Evolutionary conservation across 1,140 invertebrate genomes (phyloP), one percentile per base, ranked within the genome.

Genomic region (Propsilocerus akamusi): DNA sequence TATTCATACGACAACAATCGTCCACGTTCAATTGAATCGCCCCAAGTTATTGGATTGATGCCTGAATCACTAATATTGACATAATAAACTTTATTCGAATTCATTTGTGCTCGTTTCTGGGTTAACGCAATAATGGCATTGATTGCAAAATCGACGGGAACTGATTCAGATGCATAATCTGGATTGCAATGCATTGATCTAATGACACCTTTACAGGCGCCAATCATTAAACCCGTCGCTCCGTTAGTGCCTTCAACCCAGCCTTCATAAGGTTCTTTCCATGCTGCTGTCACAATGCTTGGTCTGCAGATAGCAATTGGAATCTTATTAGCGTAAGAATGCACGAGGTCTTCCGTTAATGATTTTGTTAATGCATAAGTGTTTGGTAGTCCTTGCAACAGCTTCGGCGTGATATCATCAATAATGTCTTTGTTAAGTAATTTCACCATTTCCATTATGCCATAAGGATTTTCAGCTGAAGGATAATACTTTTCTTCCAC

Each of bases 181-280:
- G 65, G 78, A 55, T 77, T 72, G 74, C 54, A 89, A 68, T 55
- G 86, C 76, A 90, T 82, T 2, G 78, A 73, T 3, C 77, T 71
- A 11, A 90, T 71, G 0, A 89, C 71, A 52, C 89, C 90, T 66
- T 89, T 90, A 46, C 86, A 86, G 51, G 77, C 80, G 0, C 76
- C 83, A 25, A 83, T 72, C 54, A 86, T 67, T 3, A 86, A 57
- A 4, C 83, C 90, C 41, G 89, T 92, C 1, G 91, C 87, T 25
- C 92, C 92, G 63, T 95, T 96, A 47, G 90, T 71, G 55, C 93
- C 96, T 61, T 97, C 92, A 12, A 96, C 81, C 92, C 92, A 97
- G 17, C 92, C 88, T 1, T 75, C 73, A 22, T 76, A 60, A 0
- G 83, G 83, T 57, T 85, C 81, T 54, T 77, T 77, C 67, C 72